Evolutionary conservation across 2,797 vertebrate genomes (phyloP), one percentile per base, ranked within the genome.

Genomic region (Pempheris klunzingeri): DNA sequence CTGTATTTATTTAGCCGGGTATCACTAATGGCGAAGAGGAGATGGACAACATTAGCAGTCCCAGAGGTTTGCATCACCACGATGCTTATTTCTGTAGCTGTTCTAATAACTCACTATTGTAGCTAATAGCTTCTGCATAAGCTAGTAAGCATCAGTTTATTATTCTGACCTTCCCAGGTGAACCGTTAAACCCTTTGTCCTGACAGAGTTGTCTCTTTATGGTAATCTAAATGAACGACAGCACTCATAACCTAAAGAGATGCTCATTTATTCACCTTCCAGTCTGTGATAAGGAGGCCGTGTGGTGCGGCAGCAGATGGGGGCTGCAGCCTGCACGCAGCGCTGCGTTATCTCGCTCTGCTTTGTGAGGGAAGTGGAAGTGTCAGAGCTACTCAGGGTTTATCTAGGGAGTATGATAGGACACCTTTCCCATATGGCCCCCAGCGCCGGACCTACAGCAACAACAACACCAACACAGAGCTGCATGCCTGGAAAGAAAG

Each of bases 331-430:
- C 71, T 89, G 72, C 36, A 34, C 83, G 4, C 58, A 52, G 69
- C 91, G 68, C 64, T 2, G 46, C 10, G 62, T 93, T 94, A 94
- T 94, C 92, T 89, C 4, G 75, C 80, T 58, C 64, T 81, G 81
- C 88, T 90, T 90, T 94, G 93, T 93, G 91, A 93, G 91, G 92
- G 94, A 87, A 87, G 92, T 85, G 87, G 71, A 86, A 69, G 91
- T 92, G 91, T 89, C 82, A 78, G 87, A 87, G 86, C 89, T 88
- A 76, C 88, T 90, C 81, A 65, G 64, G 49, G 58, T 87, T 94
- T 95, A 93, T 94, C 93, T 92, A 15, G 53, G 64, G 71, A 74
- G 77, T 78, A 52, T 76, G 92, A 91, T 90, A 92, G 82, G 66
- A 80, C 90, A 86, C 81, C 81, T 84, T 80, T 87, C 80, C 89